Conservation (phyloP, 2,113 vertebrate species). For the Carassius auratus region DNA sequence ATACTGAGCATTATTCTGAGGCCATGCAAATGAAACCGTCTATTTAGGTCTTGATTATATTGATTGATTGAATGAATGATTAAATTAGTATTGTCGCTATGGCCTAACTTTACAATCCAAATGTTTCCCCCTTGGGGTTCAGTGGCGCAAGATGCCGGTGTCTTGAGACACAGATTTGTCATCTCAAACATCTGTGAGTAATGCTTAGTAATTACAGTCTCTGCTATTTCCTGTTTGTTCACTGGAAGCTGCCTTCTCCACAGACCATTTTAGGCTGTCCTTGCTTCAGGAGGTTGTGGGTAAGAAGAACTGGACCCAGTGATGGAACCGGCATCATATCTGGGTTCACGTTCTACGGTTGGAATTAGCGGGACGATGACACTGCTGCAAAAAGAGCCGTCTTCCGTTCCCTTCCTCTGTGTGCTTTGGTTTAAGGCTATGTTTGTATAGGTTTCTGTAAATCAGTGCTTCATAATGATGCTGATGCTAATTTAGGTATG, state of each 20-base stretch:
- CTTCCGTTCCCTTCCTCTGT: constrained; percentile 36
- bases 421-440: constrained; percentile 57
- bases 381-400: constrained; percentile 33
- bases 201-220: constrained; percentile 48
- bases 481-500: constrained; percentile 63
- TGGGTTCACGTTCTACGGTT: background rate
- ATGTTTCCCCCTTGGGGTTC: constrained; percentile 10
- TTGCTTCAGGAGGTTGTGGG: constrained; percentile 26
- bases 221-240: constrained; percentile 59
- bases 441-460: constrained; percentile 61
- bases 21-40: constrained; percentile 53
- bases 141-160: background rate
- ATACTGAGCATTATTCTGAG: constrained; percentile 53
- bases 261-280: constrained; percentile 31
- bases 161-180: constrained; percentile 32
- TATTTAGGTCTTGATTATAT: constrained; percentile 55
- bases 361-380: constrained; percentile 10
- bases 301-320: constrained; percentile 2
- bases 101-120: constrained; percentile 32
- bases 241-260: constrained; percentile 49
- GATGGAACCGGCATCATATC: background rate
- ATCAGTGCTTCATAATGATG: constrained; percentile 62
- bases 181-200: constrained; percentile 57
- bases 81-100: constrained; percentile 37
- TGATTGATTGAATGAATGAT: constrained; percentile 44